A percentile compares a stretch with the other conserved stretches of the same genome.
Evolutionary conservation across 1,140 invertebrate species (phyloP).

Genomic region (Apis dorsata): DNA sequence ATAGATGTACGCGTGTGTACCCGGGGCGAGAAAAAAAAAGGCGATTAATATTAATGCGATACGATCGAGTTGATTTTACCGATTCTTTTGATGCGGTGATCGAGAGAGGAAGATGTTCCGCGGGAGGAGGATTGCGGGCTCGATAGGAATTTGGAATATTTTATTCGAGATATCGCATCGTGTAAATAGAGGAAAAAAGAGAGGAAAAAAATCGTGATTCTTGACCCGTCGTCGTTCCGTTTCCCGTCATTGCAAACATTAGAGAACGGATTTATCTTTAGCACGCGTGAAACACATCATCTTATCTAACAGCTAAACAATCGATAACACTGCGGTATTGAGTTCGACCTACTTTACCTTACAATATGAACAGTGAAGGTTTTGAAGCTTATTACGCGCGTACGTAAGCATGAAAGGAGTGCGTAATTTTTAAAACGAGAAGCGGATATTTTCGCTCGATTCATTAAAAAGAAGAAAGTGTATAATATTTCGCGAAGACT

Average conservation of each 20-base stretch:
- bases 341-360: conserved; percentile 23
- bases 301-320: conserved; percentile 42
- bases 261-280: not conserved
- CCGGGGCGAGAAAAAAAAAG: conserved; percentile 8
- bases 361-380: not conserved
- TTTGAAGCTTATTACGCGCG: not conserved
- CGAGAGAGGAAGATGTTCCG: not conserved
- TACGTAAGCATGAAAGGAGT: too few species aligned
- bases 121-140: too few species aligned
- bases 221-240: not conserved
- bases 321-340: conserved; percentile 23
- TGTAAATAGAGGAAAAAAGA: too few species aligned
- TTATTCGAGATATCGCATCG: too few species aligned
- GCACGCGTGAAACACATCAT: not conserved
- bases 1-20: conserved; percentile 11
- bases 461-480: too few species aligned
- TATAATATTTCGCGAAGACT: too few species aligned
- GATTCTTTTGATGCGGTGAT: not conserved
- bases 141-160: too few species aligned
- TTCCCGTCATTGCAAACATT: not conserved
- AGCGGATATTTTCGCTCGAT: too few species aligned
- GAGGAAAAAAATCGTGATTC: not conserved
- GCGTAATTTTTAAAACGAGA: too few species aligned
- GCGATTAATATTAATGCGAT: conserved; percentile 26
- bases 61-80: not conserved